Base-by-base conservation (phyloP, 2,113 vertebrate species). In the Psittacara wagleri region DNA sequence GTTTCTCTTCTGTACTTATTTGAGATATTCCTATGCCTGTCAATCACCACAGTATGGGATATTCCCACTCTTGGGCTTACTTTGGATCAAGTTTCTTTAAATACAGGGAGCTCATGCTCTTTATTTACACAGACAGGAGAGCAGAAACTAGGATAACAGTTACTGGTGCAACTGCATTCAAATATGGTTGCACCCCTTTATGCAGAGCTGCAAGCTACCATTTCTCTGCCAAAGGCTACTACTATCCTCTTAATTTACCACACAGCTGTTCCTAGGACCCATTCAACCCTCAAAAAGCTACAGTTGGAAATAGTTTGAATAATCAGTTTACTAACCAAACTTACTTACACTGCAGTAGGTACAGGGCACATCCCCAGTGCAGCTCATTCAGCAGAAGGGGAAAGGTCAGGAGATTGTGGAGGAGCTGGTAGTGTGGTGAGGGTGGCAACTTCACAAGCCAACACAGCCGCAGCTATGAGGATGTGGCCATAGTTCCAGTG, bases 391-490 rank as follows among this genome's bases (percentile, higher is more conserved):
- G 79, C 8, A 59, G 64, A 84, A 48, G 37, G 35, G 29, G 27
- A 68, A 85, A 39, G n/a, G n/a, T 31, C 17, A 59, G 69, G 52
- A 67, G 79, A 35, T 16, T 23, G 41, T 55, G 41, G 54, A 88
- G 83, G 33, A 79, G 74, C 57, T 73, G 49, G 13, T 4, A 29
- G 20, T 23, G 17, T 19, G 52, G 28, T 46, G 22, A 88, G 62
- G 48, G 39, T 35, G 54, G 59, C 41, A 90, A 39, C 43, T 83
- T 78, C 14, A 77, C 62, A 77, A 94, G 73, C 61, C 83, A 91
- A 62, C 77, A 81, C 93, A 96, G 95, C 93, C 96, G 95, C 82
- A 88, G 79, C 48, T 11, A 7, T 11, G 41, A 86, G 86, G 49
- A 90, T 5, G 39, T 33, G 48, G 7, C 77, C 91, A 52, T 33